Evolutionary conservation across 2,888 invertebrate genomes (phyloP).

Genomic region (Rhagophthalmus giganteus): DNA sequence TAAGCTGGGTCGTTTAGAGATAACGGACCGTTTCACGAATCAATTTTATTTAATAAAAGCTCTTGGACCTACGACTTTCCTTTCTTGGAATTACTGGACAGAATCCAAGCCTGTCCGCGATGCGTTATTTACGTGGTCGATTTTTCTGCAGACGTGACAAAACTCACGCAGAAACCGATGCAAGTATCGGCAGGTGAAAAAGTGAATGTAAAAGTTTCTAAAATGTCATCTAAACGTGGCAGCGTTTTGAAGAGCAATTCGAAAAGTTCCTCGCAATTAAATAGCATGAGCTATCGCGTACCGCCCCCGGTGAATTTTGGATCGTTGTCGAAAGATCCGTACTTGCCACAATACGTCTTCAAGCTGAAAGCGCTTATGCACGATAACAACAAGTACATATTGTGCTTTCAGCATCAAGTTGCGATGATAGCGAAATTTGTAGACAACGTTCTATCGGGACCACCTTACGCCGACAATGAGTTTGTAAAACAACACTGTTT

Average conservation of each 20-base stretch:
- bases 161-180: slow-evolving; percentile 2
- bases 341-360: slow-evolving; percentile 33
- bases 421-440: slow-evolving; percentile 43
- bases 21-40: slow-evolving; percentile 42
- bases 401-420: slow-evolving; percentile 36
- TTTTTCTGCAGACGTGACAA: slow-evolving; percentile 36
- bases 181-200: not conserved
- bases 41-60: slow-evolving; percentile 45
- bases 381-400: slow-evolving; percentile 4
- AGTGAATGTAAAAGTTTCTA: too few species aligned
- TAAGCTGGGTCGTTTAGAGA: slow-evolving; percentile 40
- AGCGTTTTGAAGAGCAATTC: too few species aligned
- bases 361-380: slow-evolving; percentile 14
- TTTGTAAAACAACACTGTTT: slow-evolving; percentile 1
- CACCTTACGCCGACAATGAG: slow-evolving; percentile 33
- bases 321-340: slow-evolving; percentile 34
- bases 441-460: slow-evolving; percentile 42
- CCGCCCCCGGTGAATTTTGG: slow-evolving; percentile 33
- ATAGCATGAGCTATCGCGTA: slow-evolving; percentile 4
- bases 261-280: too few species aligned
- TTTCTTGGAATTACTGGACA: slow-evolving; percentile 45
- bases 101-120: slow-evolving; percentile 37
- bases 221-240: not conserved
- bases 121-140: slow-evolving; percentile 47
- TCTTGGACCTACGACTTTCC: slow-evolving; percentile 43